These are phyloP conservation scores for Atherinomorus stipes DNA, from an alignment of 2,113 vertebrate species.

Conservation along the genomic window DNA sequence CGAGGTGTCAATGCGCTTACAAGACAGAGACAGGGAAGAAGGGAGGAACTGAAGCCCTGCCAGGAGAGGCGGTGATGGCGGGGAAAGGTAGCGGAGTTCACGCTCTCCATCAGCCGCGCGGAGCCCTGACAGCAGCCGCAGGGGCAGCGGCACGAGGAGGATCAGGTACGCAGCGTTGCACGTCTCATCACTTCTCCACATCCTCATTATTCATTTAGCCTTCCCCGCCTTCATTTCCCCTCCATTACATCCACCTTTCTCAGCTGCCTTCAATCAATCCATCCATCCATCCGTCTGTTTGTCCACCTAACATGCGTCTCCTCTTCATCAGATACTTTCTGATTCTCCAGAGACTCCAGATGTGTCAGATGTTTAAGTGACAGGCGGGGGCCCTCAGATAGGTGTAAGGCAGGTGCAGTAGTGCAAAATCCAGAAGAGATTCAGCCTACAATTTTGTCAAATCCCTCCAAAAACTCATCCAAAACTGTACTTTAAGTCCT, in stretches of 20 bases:
- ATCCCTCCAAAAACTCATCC: neutral
- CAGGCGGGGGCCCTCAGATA: neutral
- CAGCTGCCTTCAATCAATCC: slow-evolving; percentile 31
- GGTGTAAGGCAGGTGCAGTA: slow-evolving; percentile 1
- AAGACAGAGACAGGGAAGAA: slow-evolving; percentile 5
- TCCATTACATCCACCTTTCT: slow-evolving; percentile 55
- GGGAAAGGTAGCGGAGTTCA: slow-evolving; percentile 51
- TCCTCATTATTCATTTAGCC: slow-evolving; percentile 75
- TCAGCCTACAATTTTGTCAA: neutral
- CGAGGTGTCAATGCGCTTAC: neutral
- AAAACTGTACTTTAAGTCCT: neutral
- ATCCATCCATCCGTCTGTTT: slow-evolving; percentile 27
- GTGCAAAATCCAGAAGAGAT: neutral
- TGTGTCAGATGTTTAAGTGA: slow-evolving; percentile 15
- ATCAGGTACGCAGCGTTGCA: slow-evolving; percentile 73
- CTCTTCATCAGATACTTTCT: slow-evolving; percentile 28
- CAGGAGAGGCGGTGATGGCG: slow-evolving; percentile 65
- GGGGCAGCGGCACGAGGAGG: slow-evolving; percentile 53
- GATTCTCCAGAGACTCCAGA: slow-evolving; percentile 10
- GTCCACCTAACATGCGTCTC: slow-evolving; percentile 7
- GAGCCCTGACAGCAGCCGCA: slow-evolving; percentile 61
- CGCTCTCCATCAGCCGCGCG: slow-evolving; percentile 55
- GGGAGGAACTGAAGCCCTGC: slow-evolving; percentile 18
- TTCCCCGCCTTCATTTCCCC: slow-evolving; percentile 59
- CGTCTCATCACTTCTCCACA: slow-evolving; percentile 61